Evolutionary conservation across 1,140 invertebrate species (phyloP), one percentile per base, ranked within the genome.

Genomic region (Potamilus streckersoni): DNA sequence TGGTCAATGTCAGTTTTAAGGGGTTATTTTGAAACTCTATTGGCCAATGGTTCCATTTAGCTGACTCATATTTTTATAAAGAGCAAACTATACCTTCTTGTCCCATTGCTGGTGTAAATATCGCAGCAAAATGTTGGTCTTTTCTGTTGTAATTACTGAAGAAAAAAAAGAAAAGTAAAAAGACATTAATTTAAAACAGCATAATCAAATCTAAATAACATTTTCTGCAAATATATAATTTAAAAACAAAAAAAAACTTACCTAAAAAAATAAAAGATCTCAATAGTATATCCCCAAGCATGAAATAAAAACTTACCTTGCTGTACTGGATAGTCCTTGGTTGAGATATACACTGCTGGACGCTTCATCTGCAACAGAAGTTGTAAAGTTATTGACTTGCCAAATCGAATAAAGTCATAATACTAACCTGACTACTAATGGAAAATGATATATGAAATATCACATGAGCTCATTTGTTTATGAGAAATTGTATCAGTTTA

Each of bases 91-190:
- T 83, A 91, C 90, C 92, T 97, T 97, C 92, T 96, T 97, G 84
- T 97, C 95, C 95, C 95, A 97, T 90, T 96, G 95, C 85, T 97
- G 95, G 83, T 97, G 96, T 74, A 98, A 92, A 89, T 96, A 98
- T 91, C 96, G 93, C 83, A 98, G 89, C 71, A 98, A 91, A 81
- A 98, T 97, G 86, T 96, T 97, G 65, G 96, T 95, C 91, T 97
- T 97, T 89, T 98, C 96, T 87, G 96, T 97, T 38, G 97, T 96
- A 89, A 98, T 97, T 84, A 97, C 94, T 95, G 91, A 79, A 94
- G 93, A 84, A 81, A 84, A 87, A 89, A 63, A 20, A 79, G 60
- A 6, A 4, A 19, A 31, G 27, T 31, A 31, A 31, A 31, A 62
- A 19, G 20, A 13, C 20, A n/a, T 62, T 62, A 11, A n/a, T 11